Evolutionary conservation across 2,888 invertebrate species (phyloP).

Genomic region (Neuroscelio doddi): DNA sequence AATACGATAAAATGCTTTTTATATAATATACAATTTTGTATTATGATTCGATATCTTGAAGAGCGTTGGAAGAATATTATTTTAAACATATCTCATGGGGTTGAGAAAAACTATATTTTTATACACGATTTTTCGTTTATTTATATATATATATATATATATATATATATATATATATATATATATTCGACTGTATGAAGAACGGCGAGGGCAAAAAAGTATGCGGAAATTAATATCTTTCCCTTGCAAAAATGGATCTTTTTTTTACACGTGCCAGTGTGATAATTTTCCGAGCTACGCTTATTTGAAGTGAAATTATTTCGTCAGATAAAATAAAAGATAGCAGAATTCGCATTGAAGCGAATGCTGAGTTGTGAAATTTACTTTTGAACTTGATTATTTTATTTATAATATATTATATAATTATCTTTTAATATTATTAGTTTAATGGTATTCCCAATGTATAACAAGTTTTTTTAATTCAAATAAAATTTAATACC

Average conservation of each 20-base stretch:
- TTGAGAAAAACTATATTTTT: slow-evolving; percentile 16
- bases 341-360: slow-evolving; percentile 16
- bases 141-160: slow-evolving; percentile 11
- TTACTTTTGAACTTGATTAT: background rate
- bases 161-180: slow-evolving; percentile 13
- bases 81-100: background rate
- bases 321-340: slow-evolving; percentile 17
- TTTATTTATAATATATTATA: no score
- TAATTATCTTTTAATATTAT: no score
- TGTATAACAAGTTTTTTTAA: no score
- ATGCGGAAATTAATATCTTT: slow-evolving; percentile 35
- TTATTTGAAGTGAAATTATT: slow-evolving; percentile 30
- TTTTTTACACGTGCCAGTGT: slow-evolving; percentile 17
- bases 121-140: no score
- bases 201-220: slow-evolving; percentile 22
- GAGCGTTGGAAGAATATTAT: no score
- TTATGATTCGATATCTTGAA: no score
- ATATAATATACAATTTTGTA: no score
- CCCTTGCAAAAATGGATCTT: slow-evolving; percentile 18
- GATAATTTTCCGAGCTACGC: slow-evolving; percentile 10
- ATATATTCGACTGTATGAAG: slow-evolving; percentile 7
- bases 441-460: no score
- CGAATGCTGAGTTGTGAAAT: slow-evolving; percentile 5
- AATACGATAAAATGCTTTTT: no score
- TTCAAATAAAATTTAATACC: no score